phyloP scores from a whole-genome alignment of 2,113 vertebrate genomes.

The Heteronetta atricapilla region DNA sequence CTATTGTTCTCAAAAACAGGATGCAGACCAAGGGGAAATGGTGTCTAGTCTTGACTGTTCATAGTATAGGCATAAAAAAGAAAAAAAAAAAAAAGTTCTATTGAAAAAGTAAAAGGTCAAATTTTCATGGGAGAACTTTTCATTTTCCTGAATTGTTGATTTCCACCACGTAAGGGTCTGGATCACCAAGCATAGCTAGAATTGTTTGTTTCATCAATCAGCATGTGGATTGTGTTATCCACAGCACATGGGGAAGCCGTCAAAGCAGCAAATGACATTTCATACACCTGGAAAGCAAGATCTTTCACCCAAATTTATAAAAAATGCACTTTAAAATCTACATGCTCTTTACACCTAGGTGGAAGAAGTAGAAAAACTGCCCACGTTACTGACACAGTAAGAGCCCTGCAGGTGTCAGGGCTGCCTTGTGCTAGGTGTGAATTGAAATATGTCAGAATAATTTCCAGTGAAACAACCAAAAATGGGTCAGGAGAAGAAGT shows the following conservation, averaged over 20 bases:
- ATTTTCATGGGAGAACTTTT: not conserved
- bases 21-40: constrained; percentile 45
- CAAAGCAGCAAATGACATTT: not conserved
- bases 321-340: not conserved
- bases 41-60: constrained; percentile 11
- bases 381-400: not conserved
- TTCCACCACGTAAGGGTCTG: not conserved
- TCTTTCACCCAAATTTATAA: not conserved
- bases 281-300: not conserved
- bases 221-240: not conserved
- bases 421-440: not conserved
- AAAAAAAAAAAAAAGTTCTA: too few relatives aligned
- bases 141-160: not conserved
- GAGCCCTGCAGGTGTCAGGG: not conserved
- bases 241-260: not conserved
- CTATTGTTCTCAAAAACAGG: constrained; percentile 58
- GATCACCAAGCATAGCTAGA: not conserved
- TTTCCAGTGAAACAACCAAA: not conserved
- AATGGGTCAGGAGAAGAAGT: not conserved
- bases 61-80: not conserved
- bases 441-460: not conserved
- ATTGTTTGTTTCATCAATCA: not conserved
- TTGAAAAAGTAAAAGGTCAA: not conserved
- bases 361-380: not conserved
- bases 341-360: accelerated